Base-by-base conservation (phyloP, 23 tunicate genomes). In the Trididemnum clinides region DNA sequence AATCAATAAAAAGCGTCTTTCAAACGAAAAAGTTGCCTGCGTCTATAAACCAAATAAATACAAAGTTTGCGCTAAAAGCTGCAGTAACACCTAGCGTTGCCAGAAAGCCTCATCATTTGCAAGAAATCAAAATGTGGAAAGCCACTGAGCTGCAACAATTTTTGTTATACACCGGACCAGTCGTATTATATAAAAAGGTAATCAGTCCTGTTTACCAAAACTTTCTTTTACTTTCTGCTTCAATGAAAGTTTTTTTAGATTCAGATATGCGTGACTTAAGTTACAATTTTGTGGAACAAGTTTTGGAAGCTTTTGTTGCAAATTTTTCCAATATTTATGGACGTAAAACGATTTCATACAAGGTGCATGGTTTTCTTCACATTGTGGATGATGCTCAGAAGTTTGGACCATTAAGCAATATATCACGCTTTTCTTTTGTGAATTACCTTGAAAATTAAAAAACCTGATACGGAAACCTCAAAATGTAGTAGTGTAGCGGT, bases 361-460 rank as follows among this genome's bases (percentile, higher is more conserved):
- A 83, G 70, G 87, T 83, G 25, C 87, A 83, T 51, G 22, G 50
- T n/a, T 34, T 83, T 10, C 44, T 71, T 21, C 87, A 83, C 51
- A 33, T 83, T 29, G 32, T 71, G 28, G 80, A 83, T 50, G 79
- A 83, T 70, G 77, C 58, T 31, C 32, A 50, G 26, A 19, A 25
- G 78, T 83, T 38, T 83, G 87, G 87, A 49, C 34, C 87, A 1
- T 50, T 83, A 21, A 69, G 71, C 23, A 50, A 50, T 34, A 36
- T 83, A 19, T 65, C 62, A 19, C 50, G 80, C 29, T 83, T 83
- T 69, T 66, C 87, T 15, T 83, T 83, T 83, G 87, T 70, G 51
- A 83, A 70, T 71, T 83, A 29, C 50, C 50, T 83, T 38, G 79
- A 69, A 2, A n/a, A 28, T 15, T 83, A 29, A 83, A 83, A 50